Conservation (phyloP, 2,888 invertebrate genomes). For the Orchestes rusci region DNA sequence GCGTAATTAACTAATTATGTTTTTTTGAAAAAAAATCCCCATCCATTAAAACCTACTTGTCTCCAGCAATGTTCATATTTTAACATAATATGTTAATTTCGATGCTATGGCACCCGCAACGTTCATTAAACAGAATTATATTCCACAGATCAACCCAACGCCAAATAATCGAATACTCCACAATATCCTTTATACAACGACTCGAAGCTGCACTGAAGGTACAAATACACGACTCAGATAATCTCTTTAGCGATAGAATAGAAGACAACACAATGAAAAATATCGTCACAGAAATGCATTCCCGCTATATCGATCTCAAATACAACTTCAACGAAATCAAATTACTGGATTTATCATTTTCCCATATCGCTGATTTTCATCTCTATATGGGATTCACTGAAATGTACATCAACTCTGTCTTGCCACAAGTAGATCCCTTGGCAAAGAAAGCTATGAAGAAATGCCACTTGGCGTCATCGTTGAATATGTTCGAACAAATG, state of each 20-base stretch:
- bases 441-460: slow-evolving; percentile 69
- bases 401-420: slow-evolving; percentile 52
- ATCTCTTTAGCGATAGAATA: neutral
- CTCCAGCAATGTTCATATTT: too few species aligned
- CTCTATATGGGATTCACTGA: slow-evolving; percentile 50
- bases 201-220: too few species aligned
- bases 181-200: too few species aligned
- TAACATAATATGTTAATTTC: too few species aligned
- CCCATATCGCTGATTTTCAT: slow-evolving; percentile 34
- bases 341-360: slow-evolving; percentile 2
- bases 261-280: neutral
- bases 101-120: too few species aligned
- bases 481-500: slow-evolving; percentile 52
- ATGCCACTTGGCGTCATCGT: slow-evolving; percentile 62
- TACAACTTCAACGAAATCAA: neutral
- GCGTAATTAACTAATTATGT: too few species aligned
- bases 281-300: slow-evolving; percentile 1
- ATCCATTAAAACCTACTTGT: too few species aligned
- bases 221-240: too few species aligned
- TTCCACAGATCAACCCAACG: too few species aligned
- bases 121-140: too few species aligned
- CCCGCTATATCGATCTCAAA: slow-evolving; percentile 2
- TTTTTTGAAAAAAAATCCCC: too few species aligned
- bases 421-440: slow-evolving; percentile 75
- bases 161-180: too few species aligned